A percentile compares a stretch with the other conserved stretches of the same genome.
These are phyloP conservation scores for Cherax quadricarinatus DNA, from an alignment of 1,140 invertebrate species.

Conservation along the genomic window DNA sequence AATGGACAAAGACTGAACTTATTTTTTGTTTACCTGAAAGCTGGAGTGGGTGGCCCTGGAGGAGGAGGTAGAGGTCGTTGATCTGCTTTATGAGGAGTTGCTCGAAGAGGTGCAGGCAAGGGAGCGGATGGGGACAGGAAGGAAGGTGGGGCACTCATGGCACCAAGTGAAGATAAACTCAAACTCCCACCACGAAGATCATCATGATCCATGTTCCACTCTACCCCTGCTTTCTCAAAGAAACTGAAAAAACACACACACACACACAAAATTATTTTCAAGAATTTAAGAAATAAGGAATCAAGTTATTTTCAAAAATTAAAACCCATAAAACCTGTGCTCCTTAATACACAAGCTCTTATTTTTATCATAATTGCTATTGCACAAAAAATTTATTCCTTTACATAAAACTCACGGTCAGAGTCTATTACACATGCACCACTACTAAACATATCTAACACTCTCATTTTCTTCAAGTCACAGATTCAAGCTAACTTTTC, in stretches of 20 bases:
- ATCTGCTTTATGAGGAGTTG: slow-evolving; percentile 67
- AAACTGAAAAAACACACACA: slow-evolving; percentile 52
- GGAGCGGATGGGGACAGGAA: slow-evolving; percentile 64
- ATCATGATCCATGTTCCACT: slow-evolving; percentile 71
- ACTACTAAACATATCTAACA: too few species aligned
- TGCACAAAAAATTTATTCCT: too few species aligned
- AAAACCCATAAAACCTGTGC: not conserved
- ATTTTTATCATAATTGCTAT: too few species aligned
- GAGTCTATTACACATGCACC: too few species aligned
- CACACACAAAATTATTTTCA: too few species aligned
- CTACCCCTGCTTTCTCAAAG: slow-evolving; percentile 72
- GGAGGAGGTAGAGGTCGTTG: slow-evolving; percentile 71
- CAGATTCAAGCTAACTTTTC: too few species aligned
- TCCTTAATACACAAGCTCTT: too few species aligned
- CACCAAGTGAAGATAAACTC: slow-evolving; percentile 60
- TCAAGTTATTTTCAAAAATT: not conserved
- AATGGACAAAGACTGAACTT: too few species aligned
- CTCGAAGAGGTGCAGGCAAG: slow-evolving; percentile 50
- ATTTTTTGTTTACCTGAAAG: slow-evolving; percentile 54
- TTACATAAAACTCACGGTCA: too few species aligned
- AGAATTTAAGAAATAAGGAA: too few species aligned
- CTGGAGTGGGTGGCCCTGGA: slow-evolving; percentile 69
- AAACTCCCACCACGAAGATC: slow-evolving; percentile 65
- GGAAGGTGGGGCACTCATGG: slow-evolving; percentile 65
- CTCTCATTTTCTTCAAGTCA: too few species aligned